Percentiles rank a stretch among this genome's conserved stretches.
phyloP scores from a whole-genome alignment of 2,888 invertebrate genomes.

The Trachelus troglodyta region DNA sequence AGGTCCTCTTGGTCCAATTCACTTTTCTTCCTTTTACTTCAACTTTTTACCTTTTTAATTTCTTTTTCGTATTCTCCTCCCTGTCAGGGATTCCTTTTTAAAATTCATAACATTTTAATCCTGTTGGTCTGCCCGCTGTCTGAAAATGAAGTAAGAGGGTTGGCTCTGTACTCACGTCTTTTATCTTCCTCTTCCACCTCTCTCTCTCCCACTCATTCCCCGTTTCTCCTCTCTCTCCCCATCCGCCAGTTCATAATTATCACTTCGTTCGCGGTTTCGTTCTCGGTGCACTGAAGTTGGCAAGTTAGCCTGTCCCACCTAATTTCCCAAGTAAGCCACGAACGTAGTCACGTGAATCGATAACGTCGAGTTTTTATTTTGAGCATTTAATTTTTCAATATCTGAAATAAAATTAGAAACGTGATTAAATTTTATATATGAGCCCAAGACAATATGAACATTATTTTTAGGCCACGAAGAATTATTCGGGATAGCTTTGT shows the following conservation, averaged over 20 bases:
- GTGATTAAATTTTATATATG: background rate
- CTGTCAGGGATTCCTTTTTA: conserved; percentile 9
- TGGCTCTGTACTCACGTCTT: background rate
- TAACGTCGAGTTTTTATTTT: background rate
- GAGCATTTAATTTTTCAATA: background rate
- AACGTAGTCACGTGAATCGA: background rate
- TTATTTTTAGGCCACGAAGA: background rate
- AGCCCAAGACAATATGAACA: background rate
- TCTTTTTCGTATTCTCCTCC: background rate
- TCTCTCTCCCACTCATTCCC: background rate
- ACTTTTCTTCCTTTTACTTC: background rate
- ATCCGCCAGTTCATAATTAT: background rate
- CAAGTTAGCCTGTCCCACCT: background rate
- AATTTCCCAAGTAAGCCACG: background rate
- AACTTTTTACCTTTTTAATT: background rate
- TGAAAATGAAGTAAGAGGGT: background rate
- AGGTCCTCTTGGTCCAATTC: background rate
- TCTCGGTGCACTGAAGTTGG: background rate
- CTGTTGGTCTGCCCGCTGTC: conserved; percentile 2
- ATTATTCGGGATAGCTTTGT: background rate
- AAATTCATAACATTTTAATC: conserved; percentile 23
- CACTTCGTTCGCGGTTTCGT: background rate
- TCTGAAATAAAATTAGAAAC: background rate
- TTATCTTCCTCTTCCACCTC: background rate
- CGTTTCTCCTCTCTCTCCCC: background rate